phyloP scores from a whole-genome alignment of 2,113 vertebrate genomes.

The Perca schrenkii region DNA sequence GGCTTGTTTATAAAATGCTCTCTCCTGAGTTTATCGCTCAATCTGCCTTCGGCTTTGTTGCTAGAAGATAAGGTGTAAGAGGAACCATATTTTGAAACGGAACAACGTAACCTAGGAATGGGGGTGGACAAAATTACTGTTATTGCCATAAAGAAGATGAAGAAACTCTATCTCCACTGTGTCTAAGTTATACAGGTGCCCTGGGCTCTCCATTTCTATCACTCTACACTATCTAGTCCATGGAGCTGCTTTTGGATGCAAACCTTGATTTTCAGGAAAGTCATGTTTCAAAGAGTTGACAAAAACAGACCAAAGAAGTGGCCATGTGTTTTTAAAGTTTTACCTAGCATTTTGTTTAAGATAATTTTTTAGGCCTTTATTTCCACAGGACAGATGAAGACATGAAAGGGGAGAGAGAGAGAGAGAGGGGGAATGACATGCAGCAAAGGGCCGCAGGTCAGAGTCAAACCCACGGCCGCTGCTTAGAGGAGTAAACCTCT shows the following conservation, averaged over 20 bases:
- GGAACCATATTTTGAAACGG: slow-evolving; percentile 7
- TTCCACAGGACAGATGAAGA: too few species aligned
- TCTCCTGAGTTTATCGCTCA: not conserved
- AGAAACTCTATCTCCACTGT: slow-evolving; percentile 55
- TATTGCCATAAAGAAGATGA: slow-evolving; percentile 43
- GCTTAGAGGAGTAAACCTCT: too few species aligned
- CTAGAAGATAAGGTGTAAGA: slow-evolving; percentile 40
- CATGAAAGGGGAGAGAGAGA: too few species aligned
- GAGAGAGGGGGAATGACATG: too few species aligned
- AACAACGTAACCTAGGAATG: slow-evolving; percentile 23
- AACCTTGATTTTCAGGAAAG: not conserved
- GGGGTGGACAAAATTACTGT: slow-evolving; percentile 46
- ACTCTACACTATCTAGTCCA: not conserved
- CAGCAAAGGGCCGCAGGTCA: too few species aligned
- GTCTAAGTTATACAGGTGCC: slow-evolving; percentile 51
- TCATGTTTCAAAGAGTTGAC: slow-evolving; percentile 3
- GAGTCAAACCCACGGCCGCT: too few species aligned
- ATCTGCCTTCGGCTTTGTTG: slow-evolving; percentile 20
- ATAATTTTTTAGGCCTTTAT: too few species aligned
- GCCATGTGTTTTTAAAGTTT: not conserved
- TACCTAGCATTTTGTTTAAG: not conserved
- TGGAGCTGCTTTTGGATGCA: slow-evolving; percentile 20
- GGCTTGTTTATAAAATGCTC: slow-evolving; percentile 30
- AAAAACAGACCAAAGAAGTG: not conserved
- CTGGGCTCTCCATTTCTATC: slow-evolving; percentile 17